Evolutionary conservation across 2,113 vertebrate species (phyloP).

Genomic region (Phodopus roborovskii): DNA sequence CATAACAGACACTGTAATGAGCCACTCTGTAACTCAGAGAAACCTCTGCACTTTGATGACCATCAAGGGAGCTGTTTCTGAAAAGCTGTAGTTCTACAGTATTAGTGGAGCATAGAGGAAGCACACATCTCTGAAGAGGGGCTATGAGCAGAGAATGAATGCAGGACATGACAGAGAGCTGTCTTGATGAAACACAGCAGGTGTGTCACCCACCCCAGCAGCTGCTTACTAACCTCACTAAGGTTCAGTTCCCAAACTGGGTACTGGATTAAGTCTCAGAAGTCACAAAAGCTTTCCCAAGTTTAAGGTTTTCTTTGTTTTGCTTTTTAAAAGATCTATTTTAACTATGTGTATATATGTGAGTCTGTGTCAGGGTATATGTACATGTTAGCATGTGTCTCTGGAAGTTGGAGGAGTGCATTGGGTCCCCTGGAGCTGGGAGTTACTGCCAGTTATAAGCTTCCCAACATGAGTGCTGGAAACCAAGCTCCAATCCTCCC

Average conservation of each 20-base stretch:
- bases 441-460: neutral
- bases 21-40: neutral
- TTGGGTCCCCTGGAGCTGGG: neutral
- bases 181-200: accelerated
- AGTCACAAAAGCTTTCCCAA: neutral
- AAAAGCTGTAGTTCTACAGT: too few species aligned
- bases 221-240: neutral
- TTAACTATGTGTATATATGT: neutral
- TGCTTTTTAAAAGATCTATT: neutral
- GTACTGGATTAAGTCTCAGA: too few species aligned
- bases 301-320: too few species aligned
- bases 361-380: neutral
- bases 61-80: accelerated
- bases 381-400: neutral
- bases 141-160: accelerated
- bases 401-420: too few species aligned
- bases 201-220: accelerated
- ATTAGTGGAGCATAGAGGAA: accelerated
- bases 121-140: neutral
- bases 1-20: neutral
- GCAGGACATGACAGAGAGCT: accelerated
- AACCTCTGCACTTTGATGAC: neutral
- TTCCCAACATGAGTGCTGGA: neutral
- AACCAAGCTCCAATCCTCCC: neutral
- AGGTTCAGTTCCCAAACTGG: accelerated